Base-by-base conservation (phyloP, 2,888 invertebrate genomes). In the Terebella lapidaria region DNA sequence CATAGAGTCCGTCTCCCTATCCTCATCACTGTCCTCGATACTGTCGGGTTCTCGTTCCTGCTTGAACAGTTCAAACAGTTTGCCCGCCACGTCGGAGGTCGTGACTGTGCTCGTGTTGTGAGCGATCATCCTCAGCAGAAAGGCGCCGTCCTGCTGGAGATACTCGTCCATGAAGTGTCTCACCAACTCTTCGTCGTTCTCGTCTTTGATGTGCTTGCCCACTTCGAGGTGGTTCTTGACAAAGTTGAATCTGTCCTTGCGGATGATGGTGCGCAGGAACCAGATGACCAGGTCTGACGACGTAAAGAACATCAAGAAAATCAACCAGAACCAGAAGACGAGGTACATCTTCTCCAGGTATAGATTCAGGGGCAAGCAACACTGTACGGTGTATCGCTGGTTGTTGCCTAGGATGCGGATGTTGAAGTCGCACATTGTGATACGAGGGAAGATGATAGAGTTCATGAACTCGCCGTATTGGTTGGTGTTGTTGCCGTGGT, bases 321-420 rank as follows among this genome's bases (percentile, higher is more conserved):
- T 74, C 56, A 83, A 72, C 83, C 83, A 83, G 73, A 82, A 67
- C 83, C 83, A 83, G 45, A 83, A 73, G 73, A 83, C 82, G 66
- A 79, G 74, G 67, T 76, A 80, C 4, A 80, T 79, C 71, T 78
- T 79, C 66, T 69, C 69, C 52, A 66, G 65, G 61, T 63, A 69
- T 22, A 69, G 63, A 49, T 69, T 69, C 35, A 68, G 77, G 24
- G 79, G 77, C 60, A 80, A 67, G 4, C 77, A 78, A 68, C 80
- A 80, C 66, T 80, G 80, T 20, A 80, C 76, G 28, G 78, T 79
- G 65, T 82, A 81, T n/a, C 80, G 71, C 66, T 83, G 82, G 27
- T 81, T 77, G 66, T 81, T 82, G 20, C 67, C 69, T n/a, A 69
- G 61, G 3, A 63, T 60, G 3, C 69, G 57, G 53, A 79, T 74